Base-by-base conservation (phyloP, 2,797 vertebrate genomes). In the Pogoniulus pusillus region DNA sequence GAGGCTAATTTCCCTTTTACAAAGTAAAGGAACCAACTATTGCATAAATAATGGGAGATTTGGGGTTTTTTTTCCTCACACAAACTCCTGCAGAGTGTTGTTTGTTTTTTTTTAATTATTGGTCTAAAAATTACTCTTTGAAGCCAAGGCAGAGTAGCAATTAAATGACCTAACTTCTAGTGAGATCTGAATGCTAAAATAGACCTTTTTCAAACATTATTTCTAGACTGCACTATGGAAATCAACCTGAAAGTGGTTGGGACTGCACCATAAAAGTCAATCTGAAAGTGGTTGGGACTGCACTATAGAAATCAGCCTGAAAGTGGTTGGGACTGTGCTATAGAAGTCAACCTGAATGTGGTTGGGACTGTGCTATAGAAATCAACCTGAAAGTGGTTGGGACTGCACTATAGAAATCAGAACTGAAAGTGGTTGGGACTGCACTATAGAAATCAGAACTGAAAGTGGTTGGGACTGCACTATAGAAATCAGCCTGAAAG, bases 211-310 rank as follows among this genome's bases (percentile, higher is more conserved):
- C 18, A 82, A 80, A 80, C 5, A 10, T 35, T n/a, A 39, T 69
- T 91, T 89, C 65, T 34, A 60, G 88, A 71, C 65, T 58, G 54
- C 58, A 55, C 11, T 70, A 65, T 82, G 77, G 88, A 90, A 91
- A 87, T 89, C 89, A 90, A 90, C 34, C 51, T 74, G 26, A 74
- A 87, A 72, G 51, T n/a, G n/a, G n/a, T n/a, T n/a, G n/a, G n/a
- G n/a, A n/a, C n/a, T n/a, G n/a, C n/a, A n/a, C n/a, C 76, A 87
- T n/a, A n/a, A n/a, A n/a, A n/a, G n/a, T n/a, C n/a, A n/a, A n/a
- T n/a, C n/a, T n/a, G n/a, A n/a, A n/a, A n/a, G n/a, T n/a, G n/a
- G n/a, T n/a, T n/a, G n/a, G n/a, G n/a, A n/a, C n/a, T n/a, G n/a
- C n/a, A n/a, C n/a, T n/a, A n/a, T n/a, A n/a, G n/a, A n/a, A n/a